These are phyloP conservation scores for Philereme transversata DNA, from an alignment of 2,888 invertebrate genomes.

Conservation along the genomic window DNA sequence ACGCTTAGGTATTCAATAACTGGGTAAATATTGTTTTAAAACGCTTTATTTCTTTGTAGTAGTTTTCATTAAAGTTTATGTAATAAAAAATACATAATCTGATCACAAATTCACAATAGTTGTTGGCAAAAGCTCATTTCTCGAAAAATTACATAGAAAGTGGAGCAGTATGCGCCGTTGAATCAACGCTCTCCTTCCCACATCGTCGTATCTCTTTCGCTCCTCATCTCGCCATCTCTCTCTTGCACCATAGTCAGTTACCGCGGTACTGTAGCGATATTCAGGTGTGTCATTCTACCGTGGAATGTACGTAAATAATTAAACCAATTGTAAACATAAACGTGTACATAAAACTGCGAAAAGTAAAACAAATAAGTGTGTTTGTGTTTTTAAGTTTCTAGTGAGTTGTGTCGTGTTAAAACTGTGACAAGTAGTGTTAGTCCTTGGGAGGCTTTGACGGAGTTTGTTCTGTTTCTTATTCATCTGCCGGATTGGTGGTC, in stretches of 20 bases:
- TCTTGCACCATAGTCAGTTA: constrained; percentile 71
- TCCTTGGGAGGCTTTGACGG: constrained; percentile 78
- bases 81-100: no score
- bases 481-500: constrained; percentile 60
- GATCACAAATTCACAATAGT: constrained; percentile 8
- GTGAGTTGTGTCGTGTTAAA: constrained; percentile 59
- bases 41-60: no score
- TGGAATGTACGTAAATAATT: constrained; percentile 63
- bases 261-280: constrained; percentile 67
- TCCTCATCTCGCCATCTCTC: constrained; percentile 67
- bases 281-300: constrained; percentile 62
- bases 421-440: constrained; percentile 72
- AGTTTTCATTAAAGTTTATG: no score
- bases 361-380: constrained; percentile 35
- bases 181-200: constrained; percentile 75
- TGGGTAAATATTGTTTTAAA: no score
- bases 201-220: constrained; percentile 68
- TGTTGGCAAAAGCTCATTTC: constrained; percentile 38
- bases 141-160: constrained; percentile 46
- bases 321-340: constrained; percentile 35
- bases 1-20: no score
- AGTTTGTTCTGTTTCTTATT: constrained; percentile 58
- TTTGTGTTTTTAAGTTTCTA: constrained; percentile 34
- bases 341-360: constrained; percentile 20
- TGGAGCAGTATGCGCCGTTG: constrained; percentile 70